These are phyloP conservation scores for Tridacna crocea DNA, from an alignment of 2,888 invertebrate genomes.

Conservation along the genomic window DNA sequence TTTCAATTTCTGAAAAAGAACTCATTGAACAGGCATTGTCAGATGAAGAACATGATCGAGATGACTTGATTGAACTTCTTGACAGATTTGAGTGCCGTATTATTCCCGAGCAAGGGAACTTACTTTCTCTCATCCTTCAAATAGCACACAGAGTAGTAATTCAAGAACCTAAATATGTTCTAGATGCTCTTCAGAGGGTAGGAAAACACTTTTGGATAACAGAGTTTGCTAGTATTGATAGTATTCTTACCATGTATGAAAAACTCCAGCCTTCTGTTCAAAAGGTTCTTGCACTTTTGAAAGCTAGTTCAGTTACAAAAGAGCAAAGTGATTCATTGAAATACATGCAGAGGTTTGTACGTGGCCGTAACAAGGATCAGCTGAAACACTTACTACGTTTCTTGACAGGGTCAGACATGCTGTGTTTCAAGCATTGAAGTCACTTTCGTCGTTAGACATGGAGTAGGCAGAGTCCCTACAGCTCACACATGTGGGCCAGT, in stretches of 20 bases:
- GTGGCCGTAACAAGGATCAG: constrained; percentile 24
- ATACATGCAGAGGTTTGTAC: constrained; percentile 35
- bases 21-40: constrained; percentile 24
- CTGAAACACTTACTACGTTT: constrained; percentile 20
- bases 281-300: constrained; percentile 17
- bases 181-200: constrained; percentile 25
- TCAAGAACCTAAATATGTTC: constrained; percentile 40
- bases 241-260: too few species aligned
- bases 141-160: constrained; percentile 31
- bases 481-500: constrained; percentile 42
- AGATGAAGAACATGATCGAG: neutral
- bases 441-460: constrained; percentile 22
- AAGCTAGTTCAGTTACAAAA: constrained; percentile 4
- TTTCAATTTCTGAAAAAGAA: constrained; percentile 37
- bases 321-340: constrained; percentile 24
- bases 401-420: constrained; percentile 33
- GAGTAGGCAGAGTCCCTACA: constrained; percentile 25
- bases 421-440: constrained; percentile 31
- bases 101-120: constrained; percentile 9
- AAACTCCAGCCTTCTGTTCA: neutral
- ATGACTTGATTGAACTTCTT: constrained; percentile 19
- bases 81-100: constrained; percentile 27
- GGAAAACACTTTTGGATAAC: neutral
- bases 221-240: neutral
- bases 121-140: constrained; percentile 22